Evolutionary conservation across 1,140 invertebrate genomes (phyloP).

Genomic region (Penaeus vannamei): DNA sequence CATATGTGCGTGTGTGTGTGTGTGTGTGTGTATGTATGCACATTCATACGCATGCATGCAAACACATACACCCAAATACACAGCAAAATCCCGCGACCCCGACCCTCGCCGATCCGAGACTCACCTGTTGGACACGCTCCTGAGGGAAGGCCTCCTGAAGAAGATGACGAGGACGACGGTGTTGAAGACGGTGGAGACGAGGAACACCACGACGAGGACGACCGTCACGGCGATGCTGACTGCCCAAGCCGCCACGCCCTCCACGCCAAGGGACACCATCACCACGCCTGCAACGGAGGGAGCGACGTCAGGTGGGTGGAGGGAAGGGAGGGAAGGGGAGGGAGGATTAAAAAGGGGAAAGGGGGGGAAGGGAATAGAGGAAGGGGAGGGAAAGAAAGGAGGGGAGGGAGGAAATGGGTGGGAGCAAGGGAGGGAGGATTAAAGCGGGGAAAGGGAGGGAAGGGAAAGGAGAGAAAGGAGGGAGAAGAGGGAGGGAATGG

Average conservation of each 20-base stretch:
- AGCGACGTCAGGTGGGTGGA: not conserved
- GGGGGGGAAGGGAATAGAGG: too few relatives aligned
- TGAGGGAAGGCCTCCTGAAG: conserved; percentile 75
- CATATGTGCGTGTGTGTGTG: too few relatives aligned
- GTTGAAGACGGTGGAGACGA: conserved; percentile 72
- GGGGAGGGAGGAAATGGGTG: not conserved
- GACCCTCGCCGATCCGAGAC: not conserved
- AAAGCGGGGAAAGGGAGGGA: too few relatives aligned
- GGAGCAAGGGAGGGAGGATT: too few relatives aligned
- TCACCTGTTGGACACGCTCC: conserved; percentile 78
- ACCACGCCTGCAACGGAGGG: conserved; percentile 44
- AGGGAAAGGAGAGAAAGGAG: not conserved
- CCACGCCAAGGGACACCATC: conserved; percentile 57
- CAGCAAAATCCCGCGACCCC: too few relatives aligned
- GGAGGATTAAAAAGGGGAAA: not conserved
- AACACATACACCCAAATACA: too few relatives aligned
- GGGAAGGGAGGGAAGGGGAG: not conserved
- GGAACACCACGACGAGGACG: conserved; percentile 32
- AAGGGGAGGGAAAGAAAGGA: not conserved
- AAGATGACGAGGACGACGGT: conserved; percentile 77
- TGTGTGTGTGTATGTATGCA: too few relatives aligned
- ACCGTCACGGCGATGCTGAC: conserved; percentile 35
- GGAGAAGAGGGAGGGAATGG: too few relatives aligned
- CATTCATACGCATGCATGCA: too few relatives aligned
- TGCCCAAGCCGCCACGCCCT: conserved; percentile 47